phyloP scores from a whole-genome alignment of 2,113 vertebrate genomes.

The Dipodomys stephensi region DNA sequence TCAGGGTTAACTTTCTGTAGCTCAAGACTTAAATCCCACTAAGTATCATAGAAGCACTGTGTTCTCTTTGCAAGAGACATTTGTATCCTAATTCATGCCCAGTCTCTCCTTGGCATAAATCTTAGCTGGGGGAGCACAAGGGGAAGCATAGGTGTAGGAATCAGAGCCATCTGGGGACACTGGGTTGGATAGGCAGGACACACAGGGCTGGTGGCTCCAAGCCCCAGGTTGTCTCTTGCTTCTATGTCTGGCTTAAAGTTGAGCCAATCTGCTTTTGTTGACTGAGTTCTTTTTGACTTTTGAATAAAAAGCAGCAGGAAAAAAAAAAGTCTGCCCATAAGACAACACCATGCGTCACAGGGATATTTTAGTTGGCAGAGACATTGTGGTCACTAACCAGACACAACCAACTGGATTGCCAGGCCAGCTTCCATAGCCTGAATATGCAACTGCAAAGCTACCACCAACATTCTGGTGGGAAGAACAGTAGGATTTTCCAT shows the following conservation, averaged over 20 bases:
- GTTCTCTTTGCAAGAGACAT: neutral
- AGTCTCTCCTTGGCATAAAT: neutral
- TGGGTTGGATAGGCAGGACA: neutral
- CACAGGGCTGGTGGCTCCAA: neutral
- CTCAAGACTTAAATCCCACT: neutral
- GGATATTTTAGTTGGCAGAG: conserved; percentile 55
- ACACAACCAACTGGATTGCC: conserved; percentile 34
- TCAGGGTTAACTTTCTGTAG: neutral
- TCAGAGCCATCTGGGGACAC: neutral
- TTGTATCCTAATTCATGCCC: neutral
- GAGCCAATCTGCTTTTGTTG: neutral
- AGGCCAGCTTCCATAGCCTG: neutral
- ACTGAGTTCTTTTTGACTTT: conserved; percentile 9
- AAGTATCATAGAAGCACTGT: neutral
- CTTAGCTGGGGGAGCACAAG: neutral
- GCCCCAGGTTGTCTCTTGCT: rapidly evolving
- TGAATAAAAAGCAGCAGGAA: neutral
- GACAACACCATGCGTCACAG: conserved; percentile 52
- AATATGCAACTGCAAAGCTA: neutral
- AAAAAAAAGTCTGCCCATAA: neutral
- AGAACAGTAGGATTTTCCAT: neutral
- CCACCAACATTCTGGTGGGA: neutral
- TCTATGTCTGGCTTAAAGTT: neutral
- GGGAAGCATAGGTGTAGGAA: neutral
- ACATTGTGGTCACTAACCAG: conserved; percentile 17